Evolutionary conservation across 1,140 invertebrate genomes (phyloP).

Genomic region (Drosophila hydei): DNA sequence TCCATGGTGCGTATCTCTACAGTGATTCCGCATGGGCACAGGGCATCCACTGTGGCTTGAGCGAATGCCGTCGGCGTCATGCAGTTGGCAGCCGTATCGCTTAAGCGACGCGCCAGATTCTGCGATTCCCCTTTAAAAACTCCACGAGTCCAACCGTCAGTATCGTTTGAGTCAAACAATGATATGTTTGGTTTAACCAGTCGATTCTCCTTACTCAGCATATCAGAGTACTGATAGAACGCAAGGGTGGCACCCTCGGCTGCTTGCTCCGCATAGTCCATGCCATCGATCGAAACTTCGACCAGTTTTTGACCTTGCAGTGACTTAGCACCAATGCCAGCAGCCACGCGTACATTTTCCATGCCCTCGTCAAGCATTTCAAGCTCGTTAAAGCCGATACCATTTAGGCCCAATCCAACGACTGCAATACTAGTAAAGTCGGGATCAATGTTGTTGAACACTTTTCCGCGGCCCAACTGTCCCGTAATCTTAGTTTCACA

Average conservation of each 20-base stretch:
- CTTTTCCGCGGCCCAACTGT: slow-evolving; percentile 85
- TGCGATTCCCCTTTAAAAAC: slow-evolving; percentile 91
- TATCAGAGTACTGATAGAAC: slow-evolving; percentile 87
- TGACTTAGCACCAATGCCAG: slow-evolving; percentile 85
- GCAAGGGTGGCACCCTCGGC: slow-evolving; percentile 84
- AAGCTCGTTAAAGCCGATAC: slow-evolving; percentile 86
- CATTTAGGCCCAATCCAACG: slow-evolving; percentile 88
- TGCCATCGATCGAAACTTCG: slow-evolving; percentile 87
- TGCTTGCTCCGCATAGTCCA: slow-evolving; percentile 88
- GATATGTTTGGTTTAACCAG: slow-evolving; percentile 84
- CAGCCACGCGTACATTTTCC: slow-evolving; percentile 83
- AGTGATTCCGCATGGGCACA: slow-evolving; percentile 85
- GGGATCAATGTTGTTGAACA: slow-evolving; percentile 87
- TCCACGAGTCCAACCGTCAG: slow-evolving; percentile 89
- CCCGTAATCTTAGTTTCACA: slow-evolving; percentile 64
- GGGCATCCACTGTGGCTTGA: slow-evolving; percentile 85
- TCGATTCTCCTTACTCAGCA: slow-evolving; percentile 84
- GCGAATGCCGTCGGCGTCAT: slow-evolving; percentile 94
- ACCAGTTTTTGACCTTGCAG: slow-evolving; percentile 85
- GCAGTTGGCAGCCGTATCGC: slow-evolving; percentile 93
- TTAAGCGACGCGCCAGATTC: slow-evolving; percentile 90
- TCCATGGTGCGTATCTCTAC: slow-evolving; percentile 88
- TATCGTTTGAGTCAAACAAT: slow-evolving; percentile 80
- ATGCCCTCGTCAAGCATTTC: slow-evolving; percentile 89
- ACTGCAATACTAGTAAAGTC: slow-evolving; percentile 87